Percentiles rank a stretch among this genome's conserved stretches.
Evolutionary conservation across 1,140 invertebrate species (phyloP).

Genomic region (Panagrolaimus sp.): DNA sequence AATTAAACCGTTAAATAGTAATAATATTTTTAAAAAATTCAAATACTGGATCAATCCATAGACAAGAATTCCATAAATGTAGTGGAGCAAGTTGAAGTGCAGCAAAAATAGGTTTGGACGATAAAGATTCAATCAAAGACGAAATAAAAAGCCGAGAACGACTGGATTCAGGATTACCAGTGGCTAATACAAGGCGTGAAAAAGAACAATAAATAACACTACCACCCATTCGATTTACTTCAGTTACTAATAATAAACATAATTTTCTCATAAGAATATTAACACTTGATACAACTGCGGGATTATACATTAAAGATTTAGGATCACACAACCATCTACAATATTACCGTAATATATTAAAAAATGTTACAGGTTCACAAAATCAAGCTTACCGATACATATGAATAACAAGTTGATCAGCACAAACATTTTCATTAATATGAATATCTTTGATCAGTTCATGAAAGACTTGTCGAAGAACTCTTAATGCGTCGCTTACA

Average conservation of each 20-base stretch:
- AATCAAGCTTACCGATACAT: background rate
- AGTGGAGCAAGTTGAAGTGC: slow-evolving; percentile 77
- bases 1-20: slow-evolving; percentile 1
- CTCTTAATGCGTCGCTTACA: slow-evolving; percentile 42
- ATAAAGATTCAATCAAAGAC: slow-evolving; percentile 80
- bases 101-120: slow-evolving; percentile 86
- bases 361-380: too few species aligned
- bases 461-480: slow-evolving; percentile 16
- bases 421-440: background rate
- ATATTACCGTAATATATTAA: too few species aligned
- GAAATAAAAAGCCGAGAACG: slow-evolving; percentile 77
- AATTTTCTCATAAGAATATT: slow-evolving; percentile 93
- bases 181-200: slow-evolving; percentile 80
- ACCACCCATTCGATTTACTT: slow-evolving; percentile 83
- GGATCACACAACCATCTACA: slow-evolving; percentile 71
- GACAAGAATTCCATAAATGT: slow-evolving; percentile 82
- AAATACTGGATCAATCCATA: slow-evolving; percentile 84
- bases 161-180: slow-evolving; percentile 19
- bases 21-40: slow-evolving; percentile 33
- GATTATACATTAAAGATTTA: slow-evolving; percentile 82
- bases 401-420: slow-evolving; percentile 1
- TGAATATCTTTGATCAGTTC: slow-evolving; percentile 10
- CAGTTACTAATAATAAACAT: slow-evolving; percentile 81
- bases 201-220: slow-evolving; percentile 86
- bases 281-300: slow-evolving; percentile 78